Evolutionary conservation across 1,140 invertebrate genomes (phyloP), one percentile per base, ranked within the genome.

Genomic region (Manduca sexta): DNA sequence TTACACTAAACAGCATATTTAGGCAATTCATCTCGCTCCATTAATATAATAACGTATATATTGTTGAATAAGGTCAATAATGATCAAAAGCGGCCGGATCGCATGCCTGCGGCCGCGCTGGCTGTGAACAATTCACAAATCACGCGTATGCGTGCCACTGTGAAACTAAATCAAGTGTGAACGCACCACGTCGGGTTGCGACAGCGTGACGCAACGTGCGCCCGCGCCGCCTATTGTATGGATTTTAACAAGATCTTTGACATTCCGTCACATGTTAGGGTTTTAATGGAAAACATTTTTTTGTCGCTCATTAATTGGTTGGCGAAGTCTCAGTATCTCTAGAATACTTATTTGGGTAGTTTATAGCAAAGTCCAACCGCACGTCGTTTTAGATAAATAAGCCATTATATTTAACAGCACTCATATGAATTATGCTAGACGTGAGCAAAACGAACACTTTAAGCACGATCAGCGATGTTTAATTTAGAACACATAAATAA

Each of bases 131-230:
- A 37, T 44, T 37, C 41, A 45, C 35, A 49, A 44, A 35, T 48
- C 52, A 63, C 43, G 57, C 39, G 41, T 45, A 48, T 42, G 60
- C 49, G 46, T 51, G 55, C 55, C 48, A 30, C 52, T 21, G 34
- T 38, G 60, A 55, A 62, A 62, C 46, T 49, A 46, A 62, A 55
- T 62, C 60, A 58, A 62, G 51, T 62, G 60, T 62, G 52, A 62
- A 62, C 60, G 55, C 42, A 47, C 48, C 16, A 31, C 29, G 43
- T n/a, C n/a, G n/a, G n/a, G n/a, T 62, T 62, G 51, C 60, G 45
- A 58, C 47, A 62, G 34, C 45, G 30, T 62, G 48, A 55, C 43
- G 55, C 54, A 61, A 64, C 29, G 7, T 42, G 21, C 21, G 21
- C 21, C 21, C 21, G 21, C 21, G 21, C 21, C 21, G 21, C 4